Evolutionary conservation across 2,113 vertebrate genomes (phyloP), one percentile per base, ranked within the genome.

Genomic region (Condylura cristata): DNA sequence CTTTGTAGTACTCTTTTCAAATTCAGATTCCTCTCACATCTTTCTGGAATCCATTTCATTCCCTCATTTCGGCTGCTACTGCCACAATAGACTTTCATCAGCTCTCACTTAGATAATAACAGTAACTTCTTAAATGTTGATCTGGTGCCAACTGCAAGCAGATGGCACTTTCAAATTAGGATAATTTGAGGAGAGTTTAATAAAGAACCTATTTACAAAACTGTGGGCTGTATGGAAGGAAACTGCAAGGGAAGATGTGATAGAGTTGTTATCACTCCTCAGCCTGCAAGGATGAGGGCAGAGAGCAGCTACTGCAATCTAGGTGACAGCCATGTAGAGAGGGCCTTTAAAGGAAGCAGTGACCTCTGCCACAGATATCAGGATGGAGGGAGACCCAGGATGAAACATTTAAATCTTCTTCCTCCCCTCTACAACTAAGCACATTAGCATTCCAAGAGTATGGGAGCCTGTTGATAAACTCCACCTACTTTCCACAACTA

Each of bases 131-230:
- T 30, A 32, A 78, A 60, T 39, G 46, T 39, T 30, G 18, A 82
- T 63, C 37, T 11, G 11, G 30, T 82, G 28, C 37, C 82, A 96
- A 18, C 6, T 87, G 61, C 92, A 88, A 80, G 46, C 80, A 91
- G 90, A 75, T 75, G 48, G 41, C 32, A 70, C 11, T 91, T 94
- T 48, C 37, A 85, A 74, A 86, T 90, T 82, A 92, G 34, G 66
- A 63, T 78, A 75, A 90, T 58, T 80, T 88, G 68, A 83, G 20
- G 26, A 74, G 30, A 79, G 22, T 46, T 87, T 92, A 94, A 74
- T 89, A 89, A 83, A 90, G n/a, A 46, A 24, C 3, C 24, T 58
- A 65, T 63, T 94, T 91, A 89, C 3, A 70, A 34, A 70, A 32
- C 14, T 39, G n/a, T 39, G 51, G 32, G 16, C 3, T 12, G 9